These are phyloP conservation scores for Lordiphosa fenestrarum DNA, from an alignment of 2,888 invertebrate genomes.

Conservation along the genomic window DNA sequence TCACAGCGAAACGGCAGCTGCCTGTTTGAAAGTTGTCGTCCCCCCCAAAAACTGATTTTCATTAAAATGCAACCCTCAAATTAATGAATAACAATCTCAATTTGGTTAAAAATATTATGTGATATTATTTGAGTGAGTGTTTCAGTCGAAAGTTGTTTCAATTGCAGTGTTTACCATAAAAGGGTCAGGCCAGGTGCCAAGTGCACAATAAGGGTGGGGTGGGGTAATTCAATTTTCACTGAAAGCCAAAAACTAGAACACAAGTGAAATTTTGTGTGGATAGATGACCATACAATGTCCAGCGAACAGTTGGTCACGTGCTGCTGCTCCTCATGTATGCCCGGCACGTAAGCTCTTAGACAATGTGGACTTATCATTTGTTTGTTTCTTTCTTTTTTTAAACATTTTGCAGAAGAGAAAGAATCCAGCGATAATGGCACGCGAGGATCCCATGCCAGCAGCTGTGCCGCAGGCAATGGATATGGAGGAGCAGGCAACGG, in stretches of 20 bases:
- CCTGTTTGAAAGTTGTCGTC: constrained; percentile 35
- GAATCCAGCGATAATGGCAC: constrained; percentile 69
- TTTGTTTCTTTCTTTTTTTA: background rate
- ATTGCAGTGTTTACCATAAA: constrained; percentile 60
- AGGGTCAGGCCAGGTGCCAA: constrained; percentile 50
- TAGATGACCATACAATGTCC: background rate
- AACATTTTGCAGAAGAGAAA: constrained; percentile 52
- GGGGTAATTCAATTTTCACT: constrained; percentile 58
- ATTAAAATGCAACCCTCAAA: constrained; percentile 65
- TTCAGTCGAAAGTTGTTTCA: constrained; percentile 64
- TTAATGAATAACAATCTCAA: constrained; percentile 37
- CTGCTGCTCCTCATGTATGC: constrained; percentile 52
- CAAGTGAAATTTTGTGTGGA: constrained; percentile 74
- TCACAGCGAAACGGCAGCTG: background rate
- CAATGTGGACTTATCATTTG: constrained; percentile 31
- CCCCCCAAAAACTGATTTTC: constrained; percentile 26
- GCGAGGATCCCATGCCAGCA: constrained; percentile 55
- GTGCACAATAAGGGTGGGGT: constrained; percentile 38
- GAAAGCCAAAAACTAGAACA: constrained; percentile 75
- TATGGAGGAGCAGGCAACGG: constrained; percentile 22
- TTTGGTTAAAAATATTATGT: constrained; percentile 64
- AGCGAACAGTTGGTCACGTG: constrained; percentile 45
- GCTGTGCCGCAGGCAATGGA: constrained; percentile 28
- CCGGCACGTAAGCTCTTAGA: constrained; percentile 48
- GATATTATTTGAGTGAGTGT: constrained; percentile 59